Base-by-base conservation (phyloP, 2,113 vertebrate genomes). In the Gadus chalcogrammus region DNA sequence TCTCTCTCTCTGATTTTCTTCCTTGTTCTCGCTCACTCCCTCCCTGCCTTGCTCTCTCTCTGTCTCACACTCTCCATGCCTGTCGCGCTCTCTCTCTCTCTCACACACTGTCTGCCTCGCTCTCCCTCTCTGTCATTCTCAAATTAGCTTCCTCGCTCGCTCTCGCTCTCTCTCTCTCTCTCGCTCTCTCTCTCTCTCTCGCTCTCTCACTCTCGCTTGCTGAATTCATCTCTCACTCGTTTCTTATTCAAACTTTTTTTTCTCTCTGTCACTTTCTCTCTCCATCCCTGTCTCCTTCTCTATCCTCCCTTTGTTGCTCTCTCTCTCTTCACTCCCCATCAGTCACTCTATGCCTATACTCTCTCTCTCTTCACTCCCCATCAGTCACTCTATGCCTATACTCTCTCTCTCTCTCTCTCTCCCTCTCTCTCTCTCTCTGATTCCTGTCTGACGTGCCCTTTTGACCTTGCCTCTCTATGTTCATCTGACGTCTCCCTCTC, bases 311-410 rank as follows among this genome's bases (percentile, higher is more conserved):
- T 20, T 20, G 3, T 6, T 28, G 38, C 28, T 77, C 67, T 70
- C 27, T 70, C 15, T 81, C 82, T 79, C 87, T 38, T 22, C 74
- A 91, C 72, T 89, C 72, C 88, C 64, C 17, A 24, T 65, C 28
- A 67, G 38, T 69, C 9, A 5, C 42, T 63, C n/a, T n/a, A n/a
- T n/a, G n/a, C n/a, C n/a, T n/a, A n/a, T n/a, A n/a, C 20, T 77
- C 64, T 70, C 31, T 65, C 9, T 6, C 42, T 63, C 28, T 77
- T 64, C 68, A n/a, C n/a, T n/a, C 72, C 88, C 64, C 17, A 24
- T 65, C 28, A 67, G 38, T 69, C 9, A 5, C 42, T 63, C 71
- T 42, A 7, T 42, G 38, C 11, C 38, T 42, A 7, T 42, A 1
- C 9, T 12, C 42, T 63, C 31, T 77, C 67, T 70, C 27, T 70